Percentiles rank a stretch among this genome's conserved stretches.
Conservation (phyloP, 2,888 invertebrate species). For the Drosophila colorata region DNA sequence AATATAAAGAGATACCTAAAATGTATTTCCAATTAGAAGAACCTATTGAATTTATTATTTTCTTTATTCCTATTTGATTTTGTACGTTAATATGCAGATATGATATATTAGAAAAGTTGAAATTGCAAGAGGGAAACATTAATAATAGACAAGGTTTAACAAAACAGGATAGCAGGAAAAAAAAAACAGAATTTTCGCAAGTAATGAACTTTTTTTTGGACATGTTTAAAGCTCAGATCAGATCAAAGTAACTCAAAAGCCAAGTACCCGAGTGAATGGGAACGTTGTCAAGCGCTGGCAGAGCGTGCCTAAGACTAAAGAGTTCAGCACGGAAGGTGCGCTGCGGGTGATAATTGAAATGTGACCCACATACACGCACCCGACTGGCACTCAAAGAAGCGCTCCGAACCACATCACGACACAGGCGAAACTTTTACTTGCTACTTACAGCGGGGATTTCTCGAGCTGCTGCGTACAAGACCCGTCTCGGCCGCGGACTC, state of each 20-base stretch:
- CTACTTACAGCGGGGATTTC: constrained; percentile 75
- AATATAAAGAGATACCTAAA: no score
- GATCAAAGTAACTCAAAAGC: neutral
- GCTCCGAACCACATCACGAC: neutral
- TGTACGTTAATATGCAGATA: no score
- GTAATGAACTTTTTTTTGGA: neutral
- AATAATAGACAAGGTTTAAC: no score
- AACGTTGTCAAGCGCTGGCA: constrained; percentile 39
- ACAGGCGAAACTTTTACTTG: constrained; percentile 14
- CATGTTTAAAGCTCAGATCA: neutral
- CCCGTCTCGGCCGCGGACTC: neutral
- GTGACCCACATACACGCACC: constrained; percentile 70
- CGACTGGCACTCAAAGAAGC: constrained; percentile 40
- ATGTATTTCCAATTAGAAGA: no score
- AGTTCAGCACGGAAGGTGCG: constrained; percentile 58
- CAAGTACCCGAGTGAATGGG: constrained; percentile 7
- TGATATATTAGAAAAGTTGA: no score
- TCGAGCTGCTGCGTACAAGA: constrained; percentile 41
- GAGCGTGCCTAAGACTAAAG: constrained; percentile 63
- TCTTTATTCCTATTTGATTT: no score
- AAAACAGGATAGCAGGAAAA: no score
- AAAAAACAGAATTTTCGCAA: no score
- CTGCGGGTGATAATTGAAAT: constrained; percentile 75
- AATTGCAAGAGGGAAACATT: no score
- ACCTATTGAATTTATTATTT: no score